Evolutionary conservation across 2,888 invertebrate genomes (phyloP), one percentile per base, ranked within the genome.

Genomic region (Cephus spinipes): DNA sequence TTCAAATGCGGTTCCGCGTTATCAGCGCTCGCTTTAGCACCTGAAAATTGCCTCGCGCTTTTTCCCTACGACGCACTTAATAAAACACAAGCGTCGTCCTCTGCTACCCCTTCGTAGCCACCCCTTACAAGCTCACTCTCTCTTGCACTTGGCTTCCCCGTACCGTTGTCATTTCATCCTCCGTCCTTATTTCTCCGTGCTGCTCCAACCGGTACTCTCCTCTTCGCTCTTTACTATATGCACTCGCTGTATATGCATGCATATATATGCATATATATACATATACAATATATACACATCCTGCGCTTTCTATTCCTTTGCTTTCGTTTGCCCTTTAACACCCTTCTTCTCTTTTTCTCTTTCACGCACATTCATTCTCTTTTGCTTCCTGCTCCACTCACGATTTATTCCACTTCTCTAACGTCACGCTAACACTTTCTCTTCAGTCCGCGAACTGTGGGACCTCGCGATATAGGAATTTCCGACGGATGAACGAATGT

Each of bases 61-160:
- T 89, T 89, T 87, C 85, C 87, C 82, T 84, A 86, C 88, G 89
- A 89, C 88, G 87, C 89, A 90, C 90, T 91, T 90, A 90, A 91
- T 90, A 90, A 90, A 91, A 90, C 90, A 90, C 85, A 85, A 88
- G 23, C 23, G 55, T 87, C 85, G 85, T 81, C 83, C 81, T 33
- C 31, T 85, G 77, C 73, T 77, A 76, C 71, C 77, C 76, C 78
- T 76, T 34, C 71, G 71, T 32, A 71, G 11, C 73, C 69, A 34
- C 75, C 36, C 55, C 35, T 55, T 32, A 30, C 55, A 82, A 77
- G 81, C 73, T 71, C 76, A n/a, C 73, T 35, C 78, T 68, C 68
- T 69, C 75, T 55, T 40, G 23, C 69, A 69, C 55, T 68, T 74
- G 34, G 55, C 36, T 69, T 31, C 36, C 74, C n/a, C 33, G 15